Conservation (phyloP, 1,140 invertebrate species). For the Spodoptera frugiperda region DNA sequence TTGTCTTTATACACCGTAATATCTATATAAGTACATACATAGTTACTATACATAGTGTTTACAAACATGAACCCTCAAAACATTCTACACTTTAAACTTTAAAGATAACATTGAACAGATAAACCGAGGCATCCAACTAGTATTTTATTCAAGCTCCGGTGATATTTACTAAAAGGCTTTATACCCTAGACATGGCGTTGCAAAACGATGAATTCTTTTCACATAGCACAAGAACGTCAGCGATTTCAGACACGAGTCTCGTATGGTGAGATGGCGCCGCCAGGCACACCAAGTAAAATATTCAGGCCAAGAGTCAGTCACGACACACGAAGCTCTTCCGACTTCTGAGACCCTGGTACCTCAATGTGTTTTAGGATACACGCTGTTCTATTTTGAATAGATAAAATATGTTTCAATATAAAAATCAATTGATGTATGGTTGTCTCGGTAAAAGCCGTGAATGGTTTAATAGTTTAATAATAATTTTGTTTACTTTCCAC, state of each 20-base stretch:
- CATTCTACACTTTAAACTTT: no score
- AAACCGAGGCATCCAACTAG: background rate
- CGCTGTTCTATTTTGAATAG: background rate
- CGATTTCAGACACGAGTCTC: conserved; percentile 65
- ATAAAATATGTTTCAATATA: background rate
- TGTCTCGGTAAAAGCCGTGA: no score
- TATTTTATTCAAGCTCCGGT: conserved; percentile 30
- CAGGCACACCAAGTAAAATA: conserved; percentile 72
- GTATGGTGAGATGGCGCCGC: conserved; percentile 60
- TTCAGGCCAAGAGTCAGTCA: conserved; percentile 82
- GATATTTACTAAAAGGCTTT: conserved; percentile 38
- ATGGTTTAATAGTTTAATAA: no score
- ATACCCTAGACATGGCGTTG: conserved; percentile 42
- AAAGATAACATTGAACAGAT: no score
- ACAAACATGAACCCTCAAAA: no score
- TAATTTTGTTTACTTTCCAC: no score
- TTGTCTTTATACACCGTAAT: no score
- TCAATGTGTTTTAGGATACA: conserved; percentile 30
- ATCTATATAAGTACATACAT: no score
- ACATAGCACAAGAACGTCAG: conserved; percentile 57
- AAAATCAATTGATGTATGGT: no score
- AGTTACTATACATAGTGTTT: no score
- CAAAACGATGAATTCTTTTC: conserved; percentile 64
- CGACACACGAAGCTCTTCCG: conserved; percentile 63
- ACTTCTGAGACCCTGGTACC: conserved; percentile 61